Conservation (phyloP, 92 coral and sea anemone genomes). For the Parazoanthus atlanticus region DNA sequence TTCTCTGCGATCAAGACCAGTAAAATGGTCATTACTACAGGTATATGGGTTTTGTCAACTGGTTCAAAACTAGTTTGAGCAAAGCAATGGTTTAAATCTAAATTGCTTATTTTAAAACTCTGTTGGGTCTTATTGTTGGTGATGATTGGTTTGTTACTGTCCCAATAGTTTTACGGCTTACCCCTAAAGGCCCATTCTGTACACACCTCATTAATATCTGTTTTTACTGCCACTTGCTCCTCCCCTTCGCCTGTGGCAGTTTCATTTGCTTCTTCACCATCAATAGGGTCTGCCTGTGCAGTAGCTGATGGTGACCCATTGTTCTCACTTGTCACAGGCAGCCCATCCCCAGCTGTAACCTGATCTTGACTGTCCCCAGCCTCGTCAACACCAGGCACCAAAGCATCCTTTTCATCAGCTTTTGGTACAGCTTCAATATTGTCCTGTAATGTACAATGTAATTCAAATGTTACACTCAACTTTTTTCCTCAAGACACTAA, state of each 20-base stretch:
- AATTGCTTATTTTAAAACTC: no score
- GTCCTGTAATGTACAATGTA: not conserved
- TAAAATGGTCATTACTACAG: no score
- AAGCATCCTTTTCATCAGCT: slow-evolving; percentile 20
- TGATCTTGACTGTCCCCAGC: slow-evolving; percentile 31
- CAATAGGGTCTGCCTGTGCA: slow-evolving; percentile 12
- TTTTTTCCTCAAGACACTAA: no score
- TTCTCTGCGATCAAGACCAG: no score
- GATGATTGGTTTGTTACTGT: not conserved
- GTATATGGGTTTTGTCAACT: no score
- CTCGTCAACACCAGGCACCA: not conserved
- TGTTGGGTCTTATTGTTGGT: not conserved
- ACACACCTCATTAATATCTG: slow-evolving; percentile 1
- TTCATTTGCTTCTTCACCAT: slow-evolving; percentile 35
- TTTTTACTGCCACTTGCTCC: slow-evolving; percentile 24
- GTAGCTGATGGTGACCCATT: not conserved
- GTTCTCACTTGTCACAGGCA: slow-evolving; percentile 8
- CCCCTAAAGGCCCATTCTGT: not conserved
- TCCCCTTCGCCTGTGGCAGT: slow-evolving; percentile 23
- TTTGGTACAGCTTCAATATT: slow-evolving; percentile 40
- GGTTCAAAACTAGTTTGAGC: no score
- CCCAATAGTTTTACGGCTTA: not conserved
- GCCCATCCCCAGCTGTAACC: not conserved
- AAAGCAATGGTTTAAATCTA: no score
- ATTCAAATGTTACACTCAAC: not conserved